Percentiles rank a stretch among this genome's conserved stretches.
These are phyloP conservation scores for Omphaloscelis lunosa DNA, from an alignment of 2,888 invertebrate species.

Conservation along the genomic window DNA sequence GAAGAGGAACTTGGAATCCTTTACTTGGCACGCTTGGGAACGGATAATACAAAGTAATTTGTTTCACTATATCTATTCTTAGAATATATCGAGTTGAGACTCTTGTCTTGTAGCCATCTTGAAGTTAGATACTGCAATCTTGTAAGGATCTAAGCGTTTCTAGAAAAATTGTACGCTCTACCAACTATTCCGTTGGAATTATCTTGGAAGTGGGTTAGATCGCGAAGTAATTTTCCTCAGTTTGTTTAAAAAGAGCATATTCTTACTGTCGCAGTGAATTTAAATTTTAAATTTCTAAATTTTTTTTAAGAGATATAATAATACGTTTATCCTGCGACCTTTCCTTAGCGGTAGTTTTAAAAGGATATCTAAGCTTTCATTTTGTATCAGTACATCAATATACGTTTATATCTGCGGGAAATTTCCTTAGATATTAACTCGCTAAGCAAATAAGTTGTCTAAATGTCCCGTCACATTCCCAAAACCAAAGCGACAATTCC, in stretches of 20 bases:
- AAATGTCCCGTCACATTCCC: slow-evolving; percentile 18
- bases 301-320: background rate
- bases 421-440: background rate
- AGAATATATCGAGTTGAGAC: slow-evolving; percentile 37
- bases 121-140: slow-evolving; percentile 39
- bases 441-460: background rate
- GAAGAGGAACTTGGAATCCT: slow-evolving; percentile 46
- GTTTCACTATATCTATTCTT: slow-evolving; percentile 50
- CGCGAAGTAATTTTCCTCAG: background rate
- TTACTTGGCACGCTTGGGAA: slow-evolving; percentile 47
- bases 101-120: slow-evolving; percentile 31
- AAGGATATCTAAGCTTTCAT: background rate
- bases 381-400: background rate
- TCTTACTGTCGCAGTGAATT: background rate
- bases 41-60: slow-evolving; percentile 61
- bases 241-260: background rate
- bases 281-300: background rate
- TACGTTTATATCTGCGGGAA: background rate
- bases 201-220: slow-evolving; percentile 19
- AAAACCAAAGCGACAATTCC: slow-evolving; percentile 58
- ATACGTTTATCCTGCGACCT: background rate
- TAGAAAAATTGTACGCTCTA: slow-evolving; percentile 15
- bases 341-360: background rate
- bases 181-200: slow-evolving; percentile 12
- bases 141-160: slow-evolving; percentile 26